A percentile compares a stretch with the other conserved stretches of the same genome.
These are phyloP conservation scores for Heterodera carotae DNA, from an alignment of 1,140 invertebrate species.

Conservation along the genomic window DNA sequence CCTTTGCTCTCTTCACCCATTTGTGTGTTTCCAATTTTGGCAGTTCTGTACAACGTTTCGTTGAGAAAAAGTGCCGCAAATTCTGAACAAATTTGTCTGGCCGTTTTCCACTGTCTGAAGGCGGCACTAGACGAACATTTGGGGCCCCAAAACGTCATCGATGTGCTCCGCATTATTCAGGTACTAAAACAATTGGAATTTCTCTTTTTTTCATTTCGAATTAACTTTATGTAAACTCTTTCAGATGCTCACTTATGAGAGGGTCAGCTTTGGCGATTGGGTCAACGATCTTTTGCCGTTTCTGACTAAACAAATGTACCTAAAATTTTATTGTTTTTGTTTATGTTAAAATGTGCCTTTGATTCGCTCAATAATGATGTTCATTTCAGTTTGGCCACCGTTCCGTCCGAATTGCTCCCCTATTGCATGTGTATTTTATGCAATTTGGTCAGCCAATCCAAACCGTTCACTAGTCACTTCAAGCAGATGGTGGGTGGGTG, in stretches of 20 bases:
- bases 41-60: slow-evolving; percentile 21
- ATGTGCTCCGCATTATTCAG: slow-evolving; percentile 33
- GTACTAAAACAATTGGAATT: not conserved
- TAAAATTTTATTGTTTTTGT: not conserved
- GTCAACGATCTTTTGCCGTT: slow-evolving; percentile 42
- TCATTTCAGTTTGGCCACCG: slow-evolving; percentile 39
- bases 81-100: slow-evolving; percentile 24
- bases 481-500: slow-evolving; percentile 32
- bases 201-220: not conserved
- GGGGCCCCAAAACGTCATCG: slow-evolving; percentile 46
- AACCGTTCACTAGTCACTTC: slow-evolving; percentile 28
- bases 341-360: too few species aligned
- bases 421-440: slow-evolving; percentile 52
- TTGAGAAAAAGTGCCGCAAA: slow-evolving; percentile 11
- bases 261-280: slow-evolving; percentile 41
- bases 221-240: slow-evolving; percentile 25
- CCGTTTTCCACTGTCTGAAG: slow-evolving; percentile 38
- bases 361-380: not conserved
- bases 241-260: slow-evolving; percentile 45
- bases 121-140: slow-evolving; percentile 38
- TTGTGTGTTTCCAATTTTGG: not conserved
- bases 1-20: not conserved
- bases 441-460: slow-evolving; percentile 49
- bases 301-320: slow-evolving; percentile 41
- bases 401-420: slow-evolving; percentile 42